Base-by-base conservation (phyloP, 2,797 vertebrate species). In the Clarias platycephalus region DNA sequence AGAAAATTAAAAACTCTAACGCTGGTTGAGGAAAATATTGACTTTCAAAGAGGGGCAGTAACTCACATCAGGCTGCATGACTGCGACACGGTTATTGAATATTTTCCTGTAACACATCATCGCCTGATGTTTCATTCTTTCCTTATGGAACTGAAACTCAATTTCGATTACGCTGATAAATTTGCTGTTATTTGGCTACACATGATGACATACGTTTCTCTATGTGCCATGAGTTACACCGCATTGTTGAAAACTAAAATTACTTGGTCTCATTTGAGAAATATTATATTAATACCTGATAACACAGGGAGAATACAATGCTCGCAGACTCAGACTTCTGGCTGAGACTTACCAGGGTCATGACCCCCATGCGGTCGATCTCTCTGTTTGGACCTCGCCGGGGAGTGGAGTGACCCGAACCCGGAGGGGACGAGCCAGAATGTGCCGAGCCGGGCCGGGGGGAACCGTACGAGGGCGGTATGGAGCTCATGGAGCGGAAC, bases 301-400 rank as follows among this genome's bases (percentile, higher is more conserved):
- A 49, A 66, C 40, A 66, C 40, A 66, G 66, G 78, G 40, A 80
- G 40, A 80, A 66, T 28, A 22, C 16, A 80, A 66, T 53, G 37
- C 40, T 44, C 15, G 40, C 1, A 37, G 22, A 20, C 34, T 60
- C 76, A 5, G 57, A 80, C 40, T 26, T 80, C 49, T 24, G 0
- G 20, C 10, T 31, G 28, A 63, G 12, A 26, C 95, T 94, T 93
- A 99, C 98, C 94, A 99, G 91, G 0, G 98, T 99, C 97, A 98
- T 98, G 92, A 98, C 94, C 4, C 96, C 98, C 89, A 98, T 96
- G 72, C 98, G 95, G 91, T 99, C 97, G 89, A 97, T 93, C 20
- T 99, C 98, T 84, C 97, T 92, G 88, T 97, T 97, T 0, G 97
- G 96, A 28, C 94, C 88, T n/a, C 96, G 93, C 53, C 96, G 94